These are phyloP conservation scores for Eristalis arbustorum DNA, from an alignment of 2,888 invertebrate species.

Conservation along the genomic window DNA sequence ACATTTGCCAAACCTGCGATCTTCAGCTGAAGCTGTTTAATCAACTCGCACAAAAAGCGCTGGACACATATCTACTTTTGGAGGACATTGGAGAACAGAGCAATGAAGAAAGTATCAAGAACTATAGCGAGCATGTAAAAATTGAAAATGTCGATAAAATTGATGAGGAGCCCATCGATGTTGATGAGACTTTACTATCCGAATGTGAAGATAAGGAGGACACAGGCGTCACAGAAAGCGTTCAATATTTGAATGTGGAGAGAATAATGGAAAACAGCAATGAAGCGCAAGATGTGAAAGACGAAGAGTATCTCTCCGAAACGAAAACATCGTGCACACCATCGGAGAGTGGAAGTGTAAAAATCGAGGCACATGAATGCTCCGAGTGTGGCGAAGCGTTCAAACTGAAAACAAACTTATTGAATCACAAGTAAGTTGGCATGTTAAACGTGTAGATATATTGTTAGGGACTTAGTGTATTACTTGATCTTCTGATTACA, in stretches of 20 bases:
- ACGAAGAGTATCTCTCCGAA: constrained; percentile 28
- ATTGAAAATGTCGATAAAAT: neutral
- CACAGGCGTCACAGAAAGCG: neutral
- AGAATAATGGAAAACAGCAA: neutral
- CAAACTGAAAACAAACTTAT: constrained; percentile 26
- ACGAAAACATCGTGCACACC: neutral
- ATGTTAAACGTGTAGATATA: no score
- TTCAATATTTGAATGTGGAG: neutral
- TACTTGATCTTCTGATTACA: no score
- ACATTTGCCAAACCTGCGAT: constrained; percentile 74
- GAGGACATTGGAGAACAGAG: neutral
- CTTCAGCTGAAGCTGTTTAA: constrained; percentile 75
- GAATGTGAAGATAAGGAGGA: neutral
- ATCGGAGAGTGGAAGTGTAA: neutral
- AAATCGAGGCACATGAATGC: neutral
- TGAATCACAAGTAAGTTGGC: constrained; percentile 54
- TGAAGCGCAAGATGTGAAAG: neutral
- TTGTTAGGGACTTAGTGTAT: no score
- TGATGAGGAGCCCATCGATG: neutral
- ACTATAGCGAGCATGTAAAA: neutral
- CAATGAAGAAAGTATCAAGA: neutral
- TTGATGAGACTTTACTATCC: neutral
- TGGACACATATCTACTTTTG: constrained; percentile 61
- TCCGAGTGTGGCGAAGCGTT: constrained; percentile 38
- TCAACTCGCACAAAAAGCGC: constrained; percentile 73